These are phyloP conservation scores for Heliconius himera DNA, from an alignment of 1,140 invertebrate species.

Conservation along the genomic window DNA sequence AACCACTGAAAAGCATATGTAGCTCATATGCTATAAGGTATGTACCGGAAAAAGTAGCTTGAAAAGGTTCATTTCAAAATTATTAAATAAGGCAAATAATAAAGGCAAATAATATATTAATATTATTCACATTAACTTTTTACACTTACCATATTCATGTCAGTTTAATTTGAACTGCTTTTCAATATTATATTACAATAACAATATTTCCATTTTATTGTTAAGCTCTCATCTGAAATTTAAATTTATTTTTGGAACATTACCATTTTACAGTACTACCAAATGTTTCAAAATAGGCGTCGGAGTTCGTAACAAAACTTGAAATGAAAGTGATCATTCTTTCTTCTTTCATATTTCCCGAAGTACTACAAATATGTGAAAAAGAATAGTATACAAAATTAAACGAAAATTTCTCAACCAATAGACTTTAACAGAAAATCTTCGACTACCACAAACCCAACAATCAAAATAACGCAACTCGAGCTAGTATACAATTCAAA, in stretches of 20 bases:
- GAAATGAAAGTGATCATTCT: no score
- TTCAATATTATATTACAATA: background rate
- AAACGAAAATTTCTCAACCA: background rate
- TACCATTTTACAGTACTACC: background rate
- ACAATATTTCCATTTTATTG: background rate
- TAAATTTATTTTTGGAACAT: no score
- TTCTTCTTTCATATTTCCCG: no score
- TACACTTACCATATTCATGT: background rate
- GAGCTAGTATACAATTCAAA: conserved; percentile 39
- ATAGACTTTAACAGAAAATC: background rate
- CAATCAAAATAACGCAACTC: conserved; percentile 22
- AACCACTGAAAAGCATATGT: no score
- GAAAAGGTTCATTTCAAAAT: background rate
- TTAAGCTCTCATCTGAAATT: background rate
- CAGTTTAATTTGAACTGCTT: no score
- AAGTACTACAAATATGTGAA: no score
- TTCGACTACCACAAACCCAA: conserved; percentile 13
- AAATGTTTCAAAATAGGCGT: no score
- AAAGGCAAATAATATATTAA: background rate
- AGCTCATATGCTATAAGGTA: no score
- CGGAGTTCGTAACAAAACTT: no score
- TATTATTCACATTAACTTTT: background rate
- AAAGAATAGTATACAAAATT: no score
- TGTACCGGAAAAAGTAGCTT: no score
- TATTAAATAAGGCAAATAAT: background rate